A percentile compares a stretch with the other conserved stretches of the same genome.
phyloP scores from a whole-genome alignment of 2,113 vertebrate genomes.

The Acrocephalus arundinaceus region DNA sequence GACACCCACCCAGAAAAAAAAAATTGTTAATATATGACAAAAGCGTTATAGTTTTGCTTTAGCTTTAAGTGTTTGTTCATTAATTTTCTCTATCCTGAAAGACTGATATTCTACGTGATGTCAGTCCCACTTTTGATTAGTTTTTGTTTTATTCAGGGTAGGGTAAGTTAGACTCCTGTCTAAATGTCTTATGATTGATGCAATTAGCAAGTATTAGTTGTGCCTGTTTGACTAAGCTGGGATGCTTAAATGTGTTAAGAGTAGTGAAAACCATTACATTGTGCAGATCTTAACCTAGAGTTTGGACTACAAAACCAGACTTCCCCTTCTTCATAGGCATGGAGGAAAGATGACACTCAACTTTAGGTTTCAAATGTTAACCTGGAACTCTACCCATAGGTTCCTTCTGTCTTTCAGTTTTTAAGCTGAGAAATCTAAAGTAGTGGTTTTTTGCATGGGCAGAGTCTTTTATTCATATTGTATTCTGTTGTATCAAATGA shows the following conservation, averaged over 20 bases:
- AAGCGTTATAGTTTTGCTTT: not conserved
- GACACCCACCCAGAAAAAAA: not conserved
- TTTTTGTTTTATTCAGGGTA: not conserved
- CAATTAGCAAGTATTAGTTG: not conserved
- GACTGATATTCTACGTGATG: not conserved
- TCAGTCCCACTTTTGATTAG: not conserved
- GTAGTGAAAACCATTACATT: not conserved
- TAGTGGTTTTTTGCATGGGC: not conserved
- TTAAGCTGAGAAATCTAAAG: not conserved
- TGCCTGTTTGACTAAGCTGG: not conserved
- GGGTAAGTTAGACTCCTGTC: not conserved
- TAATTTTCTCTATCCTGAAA: not conserved
- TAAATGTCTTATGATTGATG: not conserved
- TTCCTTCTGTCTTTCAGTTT: not conserved
- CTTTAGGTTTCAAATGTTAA: not conserved
- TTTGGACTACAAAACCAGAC: not conserved
- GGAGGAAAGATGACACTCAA: rapidly evolving
- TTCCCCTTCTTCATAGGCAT: not conserved
- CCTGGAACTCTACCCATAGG: not conserved
- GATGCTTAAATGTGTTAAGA: not conserved
- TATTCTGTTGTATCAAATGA: not conserved
- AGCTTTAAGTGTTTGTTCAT: not conserved
- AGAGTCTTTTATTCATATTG: not conserved
- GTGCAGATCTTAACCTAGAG: not conserved
- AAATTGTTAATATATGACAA: not conserved